Conservation (phyloP, 1,140 invertebrate genomes). For the Drosophila nasuta region DNA sequence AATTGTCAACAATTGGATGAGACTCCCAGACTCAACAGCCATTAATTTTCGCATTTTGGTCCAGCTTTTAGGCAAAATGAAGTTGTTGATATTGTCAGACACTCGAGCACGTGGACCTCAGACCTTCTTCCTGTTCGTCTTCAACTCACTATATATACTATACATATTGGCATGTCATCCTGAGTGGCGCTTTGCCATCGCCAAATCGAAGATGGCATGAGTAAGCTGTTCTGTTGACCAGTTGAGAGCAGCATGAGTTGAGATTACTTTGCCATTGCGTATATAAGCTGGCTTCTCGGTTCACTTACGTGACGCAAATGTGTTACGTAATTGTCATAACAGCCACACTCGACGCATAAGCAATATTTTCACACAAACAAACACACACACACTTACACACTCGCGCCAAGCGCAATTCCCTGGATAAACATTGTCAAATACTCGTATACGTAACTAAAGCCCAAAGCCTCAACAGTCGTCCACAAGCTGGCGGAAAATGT, state of each 20-base stretch:
- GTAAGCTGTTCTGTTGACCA: constrained; percentile 51
- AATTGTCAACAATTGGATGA: constrained; percentile 69
- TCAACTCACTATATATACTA: neutral
- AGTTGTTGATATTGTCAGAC: constrained; percentile 68
- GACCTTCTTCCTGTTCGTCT: neutral
- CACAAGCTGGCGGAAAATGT: neutral
- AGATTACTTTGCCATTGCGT: constrained; percentile 46
- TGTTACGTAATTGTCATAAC: constrained; percentile 78
- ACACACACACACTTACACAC: neutral
- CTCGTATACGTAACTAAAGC: constrained; percentile 18
- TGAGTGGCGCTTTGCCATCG: constrained; percentile 11
- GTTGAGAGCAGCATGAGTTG: constrained; percentile 57
- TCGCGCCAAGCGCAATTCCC: constrained; percentile 49
- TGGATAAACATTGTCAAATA: constrained; percentile 52
- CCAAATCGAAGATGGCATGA: constrained; percentile 56
- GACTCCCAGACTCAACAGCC: constrained; percentile 23
- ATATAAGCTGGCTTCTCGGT: constrained; percentile 26
- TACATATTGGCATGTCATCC: constrained; percentile 58
- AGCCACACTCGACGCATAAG: constrained; percentile 42
- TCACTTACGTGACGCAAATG: constrained; percentile 73
- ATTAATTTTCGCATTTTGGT: constrained; percentile 45
- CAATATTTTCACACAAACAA: neutral
- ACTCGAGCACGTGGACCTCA: constrained; percentile 58
- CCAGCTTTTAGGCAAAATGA: constrained; percentile 57
- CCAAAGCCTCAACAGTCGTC: constrained; percentile 34